phyloP scores from a whole-genome alignment of 2,113 vertebrate species.

The Stegastes partitus region DNA sequence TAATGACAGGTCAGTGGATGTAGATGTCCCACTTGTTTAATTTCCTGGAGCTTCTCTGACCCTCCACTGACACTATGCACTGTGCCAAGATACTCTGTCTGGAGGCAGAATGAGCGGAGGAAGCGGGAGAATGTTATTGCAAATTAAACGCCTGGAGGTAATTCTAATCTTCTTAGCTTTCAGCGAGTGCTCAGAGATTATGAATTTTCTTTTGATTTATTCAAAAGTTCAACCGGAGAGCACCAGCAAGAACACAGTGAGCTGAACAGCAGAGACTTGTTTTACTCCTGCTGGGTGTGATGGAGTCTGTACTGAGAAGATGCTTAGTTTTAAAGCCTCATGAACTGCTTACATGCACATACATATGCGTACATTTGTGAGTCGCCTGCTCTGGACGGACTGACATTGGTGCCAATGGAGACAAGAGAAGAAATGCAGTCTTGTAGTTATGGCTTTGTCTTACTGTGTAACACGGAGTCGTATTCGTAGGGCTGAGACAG shows the following conservation, averaged over 20 bases:
- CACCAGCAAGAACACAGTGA: constrained; percentile 12
- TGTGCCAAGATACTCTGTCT: constrained; percentile 7
- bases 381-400: constrained; percentile 31
- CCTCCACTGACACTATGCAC: constrained; percentile 15
- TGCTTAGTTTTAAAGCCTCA: background rate
- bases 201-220: constrained; percentile 52
- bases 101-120: constrained; percentile 9
- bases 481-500: constrained; percentile 89
- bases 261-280: constrained; percentile 13
- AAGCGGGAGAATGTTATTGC: constrained; percentile 31
- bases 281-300: constrained; percentile 23
- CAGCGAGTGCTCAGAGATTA: constrained; percentile 35
- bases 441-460: constrained; percentile 30
- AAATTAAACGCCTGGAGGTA: constrained; percentile 48
- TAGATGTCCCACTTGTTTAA: constrained; percentile 38
- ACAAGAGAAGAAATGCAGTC: background rate
- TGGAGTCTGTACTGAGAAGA: background rate
- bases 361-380: constrained; percentile 44
- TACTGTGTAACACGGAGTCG: constrained; percentile 80
- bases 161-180: constrained; percentile 52
- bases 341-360: constrained; percentile 29
- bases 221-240: constrained; percentile 43
- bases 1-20: constrained; percentile 23
- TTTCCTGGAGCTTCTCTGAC: constrained; percentile 63
- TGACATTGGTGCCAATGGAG: constrained; percentile 22